Base-by-base conservation (phyloP, 2,797 vertebrate genomes). In the Syndactyla subalaris region DNA sequence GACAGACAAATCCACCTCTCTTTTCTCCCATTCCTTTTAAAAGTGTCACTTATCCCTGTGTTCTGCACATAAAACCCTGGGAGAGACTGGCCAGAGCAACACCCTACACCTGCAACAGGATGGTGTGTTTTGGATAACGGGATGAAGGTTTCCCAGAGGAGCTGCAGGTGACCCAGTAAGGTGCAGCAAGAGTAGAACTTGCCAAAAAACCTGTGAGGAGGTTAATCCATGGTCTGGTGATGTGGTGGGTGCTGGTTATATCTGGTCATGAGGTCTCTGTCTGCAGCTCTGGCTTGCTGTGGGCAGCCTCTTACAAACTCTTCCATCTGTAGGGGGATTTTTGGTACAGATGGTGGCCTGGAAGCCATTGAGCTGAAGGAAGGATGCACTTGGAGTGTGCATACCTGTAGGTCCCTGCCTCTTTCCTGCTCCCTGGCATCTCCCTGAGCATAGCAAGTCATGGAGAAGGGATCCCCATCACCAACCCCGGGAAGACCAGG, bases 31-130 rank as follows among this genome's bases (percentile, higher is more conserved):
- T 81, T 54, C 63, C 27, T 85, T 88, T 79, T 27, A 14, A 8
- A 67, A 88, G 67, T 62, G 49, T 54, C 2, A 0, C 29, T 59
- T 58, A 45, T 39, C 51, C 22, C 19, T 14, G 20, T 73, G 87
- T 58, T 58, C 67, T 77, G 62, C 59, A 30, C 0, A 0, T 30
- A 48, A 86, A 83, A 38, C 1, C 3, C 8, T 11, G 36, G 23
- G 71, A 76, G 62, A 72, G 26, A 15, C 23, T 0, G 0, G 23
- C 38, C 59, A 46, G 88, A 82, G 27, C 52, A 73, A 18, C 16
- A 39, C 49, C 34, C 14, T 62, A 9, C 43, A 11, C 39, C 39
- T 85, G 34, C 7, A 12, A 7, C 55, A 32, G 3, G 34, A 55
- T n/a, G 43, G 8, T 51, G 7, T 1, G 1, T 45, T 79, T 82